Evolutionary conservation across 2,797 vertebrate genomes (phyloP).

Genomic region (Anolis apletophallus): DNA sequence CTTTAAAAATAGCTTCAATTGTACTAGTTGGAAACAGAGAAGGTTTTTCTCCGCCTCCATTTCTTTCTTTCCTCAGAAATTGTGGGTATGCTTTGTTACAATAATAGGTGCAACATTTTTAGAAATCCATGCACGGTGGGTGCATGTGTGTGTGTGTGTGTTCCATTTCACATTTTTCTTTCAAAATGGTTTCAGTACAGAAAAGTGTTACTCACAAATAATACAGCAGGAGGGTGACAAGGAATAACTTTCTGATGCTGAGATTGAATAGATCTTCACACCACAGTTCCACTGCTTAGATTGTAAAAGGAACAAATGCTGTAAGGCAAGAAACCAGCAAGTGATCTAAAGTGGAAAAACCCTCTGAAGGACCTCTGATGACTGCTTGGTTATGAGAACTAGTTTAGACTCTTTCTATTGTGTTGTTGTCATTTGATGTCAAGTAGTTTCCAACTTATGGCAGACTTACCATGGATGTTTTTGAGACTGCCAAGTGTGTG

Average conservation of each 20-base stretch:
- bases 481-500: no score
- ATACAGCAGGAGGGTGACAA: slow-evolving; percentile 50
- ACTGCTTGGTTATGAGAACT: slow-evolving; percentile 50
- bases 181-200: slow-evolving; percentile 62
- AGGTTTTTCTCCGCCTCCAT: background rate
- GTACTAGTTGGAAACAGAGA: background rate
- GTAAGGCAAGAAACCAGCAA: slow-evolving; percentile 70
- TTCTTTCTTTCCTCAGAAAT: slow-evolving; percentile 17
- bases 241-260: slow-evolving; percentile 56
- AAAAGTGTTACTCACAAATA: slow-evolving; percentile 65
- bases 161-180: slow-evolving; percentile 50
- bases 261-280: slow-evolving; percentile 65
- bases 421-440: slow-evolving; percentile 3
- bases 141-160: background rate
- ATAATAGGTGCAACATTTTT: slow-evolving; percentile 44
- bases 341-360: slow-evolving; percentile 63
- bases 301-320: slow-evolving; percentile 62
- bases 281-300: slow-evolving; percentile 64
- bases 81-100: slow-evolving; percentile 27
- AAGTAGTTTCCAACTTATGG: no score
- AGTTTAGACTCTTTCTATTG: slow-evolving; percentile 58
- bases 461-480: no score
- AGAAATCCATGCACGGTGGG: slow-evolving; percentile 34
- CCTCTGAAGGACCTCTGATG: slow-evolving; percentile 63
- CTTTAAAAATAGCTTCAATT: background rate